Evolutionary conservation across 2,113 vertebrate genomes (phyloP).

Genomic region (Otus sunia): DNA sequence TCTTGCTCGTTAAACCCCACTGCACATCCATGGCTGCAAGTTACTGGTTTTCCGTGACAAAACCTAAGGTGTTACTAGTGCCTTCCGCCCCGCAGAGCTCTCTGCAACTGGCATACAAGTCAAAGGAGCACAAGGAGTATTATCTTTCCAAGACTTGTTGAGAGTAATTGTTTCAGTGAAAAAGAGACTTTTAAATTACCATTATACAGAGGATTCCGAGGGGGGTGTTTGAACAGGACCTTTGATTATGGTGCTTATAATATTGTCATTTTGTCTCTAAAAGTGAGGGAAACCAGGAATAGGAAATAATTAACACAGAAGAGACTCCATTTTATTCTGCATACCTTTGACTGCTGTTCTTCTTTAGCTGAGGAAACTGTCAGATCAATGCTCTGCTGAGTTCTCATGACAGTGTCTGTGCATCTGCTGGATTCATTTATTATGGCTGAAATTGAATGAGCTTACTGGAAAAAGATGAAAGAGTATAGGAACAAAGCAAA

Average conservation of each 20-base stretch:
- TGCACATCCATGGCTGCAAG: not conserved
- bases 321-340: not conserved
- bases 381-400: not conserved
- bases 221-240: not conserved
- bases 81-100: not conserved
- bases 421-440: not conserved
- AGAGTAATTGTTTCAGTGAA: not conserved
- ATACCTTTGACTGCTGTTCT: not conserved
- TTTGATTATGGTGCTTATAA: not conserved
- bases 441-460: not conserved
- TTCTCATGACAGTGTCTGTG: not conserved
- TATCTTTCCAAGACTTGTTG: not conserved
- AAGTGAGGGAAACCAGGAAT: not conserved
- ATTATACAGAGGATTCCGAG: no score
- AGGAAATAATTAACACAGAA: not conserved
- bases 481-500: not conserved
- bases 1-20: accelerated
- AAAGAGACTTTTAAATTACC: not conserved
- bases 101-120: not conserved
- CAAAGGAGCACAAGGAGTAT: not conserved
- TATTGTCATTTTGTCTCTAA: not conserved
- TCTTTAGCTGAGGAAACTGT: not conserved
- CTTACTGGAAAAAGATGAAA: not conserved
- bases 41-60: not conserved
- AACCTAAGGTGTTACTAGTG: accelerated